Evolutionary conservation across 2,888 invertebrate species (phyloP), one percentile per base, ranked within the genome.

Genomic region (Drosophila quasianomalipes): DNA sequence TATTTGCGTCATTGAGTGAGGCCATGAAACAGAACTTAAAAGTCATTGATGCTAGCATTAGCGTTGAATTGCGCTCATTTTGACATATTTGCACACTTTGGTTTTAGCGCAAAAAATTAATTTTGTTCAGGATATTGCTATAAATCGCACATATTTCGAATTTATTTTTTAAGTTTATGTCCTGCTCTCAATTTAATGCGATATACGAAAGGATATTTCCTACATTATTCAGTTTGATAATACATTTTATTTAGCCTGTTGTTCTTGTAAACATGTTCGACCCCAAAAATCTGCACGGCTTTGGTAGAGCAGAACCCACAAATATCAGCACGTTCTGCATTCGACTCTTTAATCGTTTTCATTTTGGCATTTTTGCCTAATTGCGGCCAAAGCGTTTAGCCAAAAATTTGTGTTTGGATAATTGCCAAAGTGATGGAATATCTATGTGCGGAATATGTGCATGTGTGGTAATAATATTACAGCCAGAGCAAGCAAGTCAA

Each of bases 331-430:
- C 68, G 79, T 77, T 68, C 35, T 54, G 41, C 54, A 70, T 74
- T 62, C 69, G 69, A 58, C 59, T 57, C 78, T 55, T 65, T 58
- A 70, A 61, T 67, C 58, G 74, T 44, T 69, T 64, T 22, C 52
- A 59, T 30, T 41, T 52, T 74, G 83, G 71, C 33, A 81, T 76
- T 76, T 74, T 52, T 65, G 75, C 70, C 71, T 81, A 83, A 82
- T 82, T 82, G 82, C 74, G 83, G 81, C 64, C 62, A 80, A 71
- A 82, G 59, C 74, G 69, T 77, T 82, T 74, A 80, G 74, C 74
- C 75, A 63, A 60, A 83, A 74, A 77, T 80, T 83, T 71, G 61
- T 61, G 79, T 83, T 83, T 79, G 81, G 71, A 79, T 81, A 81
- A 81, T 76, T 83, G 83, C 83, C 80, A 82, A 67, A 63, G 63